phyloP scores from a whole-genome alignment of 2,888 invertebrate species.

The Callimorpha dominula region DNA sequence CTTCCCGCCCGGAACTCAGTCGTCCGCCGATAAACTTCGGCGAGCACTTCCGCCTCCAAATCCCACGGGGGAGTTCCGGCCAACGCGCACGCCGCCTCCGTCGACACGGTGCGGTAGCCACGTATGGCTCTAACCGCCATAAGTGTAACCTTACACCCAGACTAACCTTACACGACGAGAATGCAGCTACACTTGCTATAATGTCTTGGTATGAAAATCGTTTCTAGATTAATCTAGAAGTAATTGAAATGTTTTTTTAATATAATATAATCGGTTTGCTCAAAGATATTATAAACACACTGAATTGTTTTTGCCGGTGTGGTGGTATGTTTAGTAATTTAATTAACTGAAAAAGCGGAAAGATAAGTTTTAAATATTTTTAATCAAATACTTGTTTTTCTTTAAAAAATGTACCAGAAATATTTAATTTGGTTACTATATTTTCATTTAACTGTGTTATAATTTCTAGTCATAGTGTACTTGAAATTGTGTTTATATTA shows the following conservation, averaged over 20 bases:
- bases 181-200: not conserved
- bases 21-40: too few relatives aligned
- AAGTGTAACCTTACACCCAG: too few relatives aligned
- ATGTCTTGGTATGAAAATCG: too few relatives aligned
- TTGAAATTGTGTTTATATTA: conserved; percentile 29
- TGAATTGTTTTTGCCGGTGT: not conserved
- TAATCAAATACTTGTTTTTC: conserved; percentile 1
- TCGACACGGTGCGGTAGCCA: too few relatives aligned
- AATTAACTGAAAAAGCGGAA: not conserved
- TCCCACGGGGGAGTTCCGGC: too few relatives aligned
- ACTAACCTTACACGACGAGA: not conserved
- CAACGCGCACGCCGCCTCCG: too few relatives aligned
- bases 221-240: not conserved
- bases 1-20: too few relatives aligned
- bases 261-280: not conserved
- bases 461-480: conserved; percentile 46
- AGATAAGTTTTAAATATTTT: conserved; percentile 1
- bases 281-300: not conserved
- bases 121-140: too few relatives aligned
- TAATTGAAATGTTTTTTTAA: not conserved
- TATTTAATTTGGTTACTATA: conserved; percentile 3
- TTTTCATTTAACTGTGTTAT: conserved; percentile 40
- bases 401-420: not conserved
- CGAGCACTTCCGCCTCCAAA: too few relatives aligned
- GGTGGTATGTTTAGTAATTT: not conserved